Conservation (phyloP, 2,113 vertebrate species). For the Lipophrys pholis region DNA sequence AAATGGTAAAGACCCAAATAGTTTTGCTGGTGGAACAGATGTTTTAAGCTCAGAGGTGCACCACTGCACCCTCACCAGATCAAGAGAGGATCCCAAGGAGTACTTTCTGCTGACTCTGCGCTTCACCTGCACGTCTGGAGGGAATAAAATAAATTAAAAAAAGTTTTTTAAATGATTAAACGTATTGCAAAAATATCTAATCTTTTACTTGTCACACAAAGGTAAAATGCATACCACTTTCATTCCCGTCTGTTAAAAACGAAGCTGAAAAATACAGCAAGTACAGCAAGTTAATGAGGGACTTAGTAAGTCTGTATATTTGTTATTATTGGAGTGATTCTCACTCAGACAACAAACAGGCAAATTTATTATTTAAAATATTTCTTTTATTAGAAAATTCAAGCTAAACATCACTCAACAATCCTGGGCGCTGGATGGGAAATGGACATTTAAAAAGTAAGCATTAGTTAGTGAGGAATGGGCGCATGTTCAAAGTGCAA, state of each 20-base stretch:
- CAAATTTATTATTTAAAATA: no score
- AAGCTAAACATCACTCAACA: no score
- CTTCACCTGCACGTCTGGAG: slow-evolving; percentile 42
- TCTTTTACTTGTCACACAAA: not conserved
- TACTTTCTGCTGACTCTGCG: slow-evolving; percentile 65
- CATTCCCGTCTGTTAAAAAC: slow-evolving; percentile 1
- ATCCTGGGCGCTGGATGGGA: no score
- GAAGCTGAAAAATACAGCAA: slow-evolving; percentile 7
- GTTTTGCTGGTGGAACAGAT: not conserved
- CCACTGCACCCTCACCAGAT: slow-evolving; percentile 65
- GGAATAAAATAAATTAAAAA: not conserved
- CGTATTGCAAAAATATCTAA: not conserved
- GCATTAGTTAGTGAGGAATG: no score
- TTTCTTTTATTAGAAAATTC: no score
- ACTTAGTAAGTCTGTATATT: not conserved
- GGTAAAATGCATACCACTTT: not conserved
- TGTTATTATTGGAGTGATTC: not conserved
- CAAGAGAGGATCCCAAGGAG: slow-evolving; percentile 73
- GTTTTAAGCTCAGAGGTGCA: not conserved
- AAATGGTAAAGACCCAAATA: slow-evolving; percentile 16
- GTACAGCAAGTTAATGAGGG: not conserved
- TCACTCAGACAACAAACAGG: no score
- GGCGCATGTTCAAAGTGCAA: no score
- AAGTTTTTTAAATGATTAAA: not conserved
- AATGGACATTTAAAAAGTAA: no score